Evolutionary conservation across 2,113 vertebrate species (phyloP), one percentile per base, ranked within the genome.

Genomic region (Daphoenositta chrysoptera): DNA sequence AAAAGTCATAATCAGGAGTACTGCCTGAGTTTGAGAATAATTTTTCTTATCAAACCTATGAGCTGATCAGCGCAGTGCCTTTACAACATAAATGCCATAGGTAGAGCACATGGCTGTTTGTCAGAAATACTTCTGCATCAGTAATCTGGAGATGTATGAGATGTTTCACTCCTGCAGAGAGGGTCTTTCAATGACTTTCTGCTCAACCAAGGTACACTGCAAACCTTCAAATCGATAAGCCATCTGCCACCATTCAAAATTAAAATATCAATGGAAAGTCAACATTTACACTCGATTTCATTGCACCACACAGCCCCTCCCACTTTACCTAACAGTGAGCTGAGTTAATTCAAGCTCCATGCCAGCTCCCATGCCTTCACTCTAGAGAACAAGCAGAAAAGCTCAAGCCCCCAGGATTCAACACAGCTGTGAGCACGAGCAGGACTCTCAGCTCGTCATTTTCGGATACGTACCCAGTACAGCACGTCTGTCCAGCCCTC

Each of bases 401-500:
- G 42, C 53, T 4, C 21, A 65, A 83, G 60, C 63, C 73, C 35
- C n/a, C 16, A 24, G 10, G 18, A 63, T 68, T 16, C 37, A 35
- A 23, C 19, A 8, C 0, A 53, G 82, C 63, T 1, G 1, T 5
- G 77, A 54, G 87, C 54, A 45, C 0, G 6, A 63, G 73, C 60
- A n/a, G 19, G 9, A 73, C 47, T 26, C 39, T 1, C 30, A 48
- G 30, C 37, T 15, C 1, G 31, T 48, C 51, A 33, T 71, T 77
- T 87, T 83, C 27, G 40, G 94, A 97, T 98, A 98, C 99, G 95
- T 98, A 99, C 99, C 99, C 99, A 99, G 98, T 99, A 99, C 2
- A 99, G 98, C 28, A 99, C 99, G 7, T 99, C 99, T 0, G 99
- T 99, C 99, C 99, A 99, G 92, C 99, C 99, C 95, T 99, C 99